Base-by-base conservation (phyloP, 1,140 invertebrate species). In the Cecropterus lyciades region DNA sequence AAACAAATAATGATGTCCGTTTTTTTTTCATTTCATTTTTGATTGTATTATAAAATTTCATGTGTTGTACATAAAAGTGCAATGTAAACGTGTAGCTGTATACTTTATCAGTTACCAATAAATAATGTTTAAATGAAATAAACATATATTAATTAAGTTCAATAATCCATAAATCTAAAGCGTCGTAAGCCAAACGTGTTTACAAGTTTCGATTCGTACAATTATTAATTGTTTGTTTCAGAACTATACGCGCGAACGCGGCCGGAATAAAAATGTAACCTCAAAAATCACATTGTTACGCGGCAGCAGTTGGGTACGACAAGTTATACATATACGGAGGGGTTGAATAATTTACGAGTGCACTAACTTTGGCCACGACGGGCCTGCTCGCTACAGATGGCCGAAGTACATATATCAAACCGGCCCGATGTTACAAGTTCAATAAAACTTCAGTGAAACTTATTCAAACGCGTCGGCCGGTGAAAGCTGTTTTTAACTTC, bases 401-500 rank as follows among this genome's bases (percentile, higher is more conserved):
- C 69, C 71, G 71, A 65, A 73, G 77, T 88, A 85, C 84, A 89
- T 91, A 91, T 84, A 91, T 91, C 86, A 91, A 84, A 84, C 76
- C 68, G 79, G 69, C 75, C 84, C 80, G 85, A 91, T 84, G 87
- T 86, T 89, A 89, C 84, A 91, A 91, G 82, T 91, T 90, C 86
- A 90, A 91, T 91, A 91, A 88, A 91, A 91, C 86, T 91, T 90
- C 60, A 76, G 75, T 69, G 79, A 80, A 91, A 91, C 82, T 91
- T 91, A 91, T 88, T 91, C 89, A 89, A 90, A 90, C 85, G 89
- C 87, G 89, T 87, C 86, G 85, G 86, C 84, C 89, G 89, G 82
- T 90, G 89, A 91, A 91, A 91, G 86, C 89, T 90, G 89, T 91
- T 91, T 91, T 91, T 91, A 91, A 91, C 85, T 91, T 91, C 76